Conservation (phyloP, 2,888 invertebrate genomes). For the Eilema sororculum region DNA sequence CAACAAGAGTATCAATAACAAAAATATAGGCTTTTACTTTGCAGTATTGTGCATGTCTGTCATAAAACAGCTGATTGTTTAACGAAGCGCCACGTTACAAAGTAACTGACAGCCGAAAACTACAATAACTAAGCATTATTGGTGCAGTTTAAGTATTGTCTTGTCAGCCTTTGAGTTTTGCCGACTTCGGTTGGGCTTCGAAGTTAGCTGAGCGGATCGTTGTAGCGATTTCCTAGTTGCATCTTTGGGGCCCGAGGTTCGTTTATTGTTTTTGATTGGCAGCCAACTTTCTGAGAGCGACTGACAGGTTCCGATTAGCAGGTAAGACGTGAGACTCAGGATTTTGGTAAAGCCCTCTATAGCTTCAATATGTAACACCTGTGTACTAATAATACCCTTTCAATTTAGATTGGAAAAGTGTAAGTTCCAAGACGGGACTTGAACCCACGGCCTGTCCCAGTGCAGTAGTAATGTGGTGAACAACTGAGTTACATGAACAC, state of each 20-base stretch:
- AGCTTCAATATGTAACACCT: too few species aligned
- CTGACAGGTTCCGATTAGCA: too few species aligned
- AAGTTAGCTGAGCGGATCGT: conserved; percentile 40
- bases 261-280: too few species aligned
- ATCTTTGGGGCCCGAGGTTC: not conserved
- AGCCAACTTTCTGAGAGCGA: too few species aligned
- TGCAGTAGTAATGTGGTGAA: too few species aligned
- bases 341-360: too few species aligned
- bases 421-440: too few species aligned
- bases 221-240: conserved; percentile 3
- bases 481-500: too few species aligned
- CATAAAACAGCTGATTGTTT: conserved; percentile 48
- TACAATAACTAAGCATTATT: conserved; percentile 80
- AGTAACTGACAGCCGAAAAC: conserved; percentile 63
- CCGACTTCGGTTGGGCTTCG: conserved; percentile 67
- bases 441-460: too few species aligned
- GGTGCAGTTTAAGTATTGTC: conserved; percentile 79
- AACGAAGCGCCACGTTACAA: conserved; percentile 57
- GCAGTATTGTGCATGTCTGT: conserved; percentile 21
- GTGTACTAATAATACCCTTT: too few species aligned
- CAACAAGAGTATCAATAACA: conserved; percentile 29
- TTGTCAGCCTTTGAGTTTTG: conserved; percentile 74
- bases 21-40: conserved; percentile 37
- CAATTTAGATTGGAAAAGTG: too few species aligned
- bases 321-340: too few species aligned